phyloP scores from a whole-genome alignment of 2,888 invertebrate genomes.

The Lucinisca nassula region DNA sequence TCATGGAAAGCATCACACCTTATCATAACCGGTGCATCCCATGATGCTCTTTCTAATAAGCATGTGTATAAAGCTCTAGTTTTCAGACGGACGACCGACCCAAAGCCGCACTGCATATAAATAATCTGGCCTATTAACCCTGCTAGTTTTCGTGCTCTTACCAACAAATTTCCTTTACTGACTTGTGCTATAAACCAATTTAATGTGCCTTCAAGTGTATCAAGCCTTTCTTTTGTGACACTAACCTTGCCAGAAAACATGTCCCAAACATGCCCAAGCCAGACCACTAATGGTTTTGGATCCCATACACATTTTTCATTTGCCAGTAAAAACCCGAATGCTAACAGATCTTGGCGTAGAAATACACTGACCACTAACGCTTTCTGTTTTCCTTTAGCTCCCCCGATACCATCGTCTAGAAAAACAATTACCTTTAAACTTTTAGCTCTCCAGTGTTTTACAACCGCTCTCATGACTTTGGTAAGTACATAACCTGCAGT shows the following conservation, averaged over 20 bases:
- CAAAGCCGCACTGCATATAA: background rate
- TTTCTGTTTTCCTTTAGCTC: background rate
- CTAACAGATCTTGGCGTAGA: slow-evolving; percentile 34
- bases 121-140: background rate
- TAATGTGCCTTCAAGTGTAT: background rate
- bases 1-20: no score
- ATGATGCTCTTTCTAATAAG: no score
- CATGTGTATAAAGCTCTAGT: background rate
- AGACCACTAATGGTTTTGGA: slow-evolving; percentile 27
- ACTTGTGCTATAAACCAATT: background rate
- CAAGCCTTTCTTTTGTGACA: slow-evolving; percentile 32
- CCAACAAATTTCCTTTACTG: background rate
- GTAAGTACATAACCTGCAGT: slow-evolving; percentile 61
- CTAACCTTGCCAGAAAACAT: slow-evolving; percentile 23
- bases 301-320: slow-evolving; percentile 63
- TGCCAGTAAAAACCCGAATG: slow-evolving; percentile 66
- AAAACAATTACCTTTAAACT: slow-evolving; percentile 51
- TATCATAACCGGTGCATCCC: no score
- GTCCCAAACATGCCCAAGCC: slow-evolving; percentile 54
- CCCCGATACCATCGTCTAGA: slow-evolving; percentile 60
- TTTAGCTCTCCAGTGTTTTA: slow-evolving; percentile 40
- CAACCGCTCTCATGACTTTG: slow-evolving; percentile 32
- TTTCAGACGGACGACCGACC: background rate
- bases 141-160: background rate
- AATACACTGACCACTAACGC: slow-evolving; percentile 6